These are phyloP conservation scores for Agrenia bidenticulata DNA, from an alignment of 2,888 invertebrate genomes.

Conservation along the genomic window DNA sequence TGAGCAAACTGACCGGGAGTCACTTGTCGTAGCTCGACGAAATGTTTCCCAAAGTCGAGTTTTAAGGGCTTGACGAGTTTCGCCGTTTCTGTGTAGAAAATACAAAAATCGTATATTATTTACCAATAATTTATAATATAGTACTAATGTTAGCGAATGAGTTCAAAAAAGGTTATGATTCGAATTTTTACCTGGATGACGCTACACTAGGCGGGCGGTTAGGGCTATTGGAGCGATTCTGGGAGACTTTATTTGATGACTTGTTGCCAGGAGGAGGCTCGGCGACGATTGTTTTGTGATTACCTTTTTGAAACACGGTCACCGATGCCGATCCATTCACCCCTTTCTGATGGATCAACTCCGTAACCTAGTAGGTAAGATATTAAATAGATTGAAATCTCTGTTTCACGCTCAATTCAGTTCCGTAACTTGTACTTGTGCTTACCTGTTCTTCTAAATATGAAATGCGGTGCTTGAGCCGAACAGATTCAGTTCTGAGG, in stretches of 20 bases:
- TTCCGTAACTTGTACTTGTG: background rate
- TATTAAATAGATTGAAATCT: background rate
- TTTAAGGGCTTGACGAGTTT: constrained; percentile 50
- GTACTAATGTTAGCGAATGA: background rate
- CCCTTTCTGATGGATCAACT: constrained; percentile 51
- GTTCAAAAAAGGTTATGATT: background rate
- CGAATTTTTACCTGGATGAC: constrained; percentile 41
- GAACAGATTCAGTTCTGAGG: constrained; percentile 72
- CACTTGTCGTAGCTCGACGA: constrained; percentile 50
- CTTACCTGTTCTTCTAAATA: constrained; percentile 80
- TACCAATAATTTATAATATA: too few species aligned
- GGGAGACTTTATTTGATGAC: constrained; percentile 35
- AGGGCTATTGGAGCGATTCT: constrained; percentile 44
- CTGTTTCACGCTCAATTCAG: background rate
- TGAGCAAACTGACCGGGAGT: constrained; percentile 52
- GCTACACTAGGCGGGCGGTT: constrained; percentile 49
- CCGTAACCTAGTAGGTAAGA: constrained; percentile 44
- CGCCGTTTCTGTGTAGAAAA: constrained; percentile 46
- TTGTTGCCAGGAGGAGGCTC: constrained; percentile 43
- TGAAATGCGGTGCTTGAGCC: constrained; percentile 82
- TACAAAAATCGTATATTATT: too few species aligned
- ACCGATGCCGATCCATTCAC: constrained; percentile 39
- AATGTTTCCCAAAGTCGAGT: constrained; percentile 53
- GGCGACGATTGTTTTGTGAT: constrained; percentile 51
- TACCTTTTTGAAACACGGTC: constrained; percentile 53